phyloP scores from a whole-genome alignment of 2,113 vertebrate genomes.

The Galeopterus variegatus region DNA sequence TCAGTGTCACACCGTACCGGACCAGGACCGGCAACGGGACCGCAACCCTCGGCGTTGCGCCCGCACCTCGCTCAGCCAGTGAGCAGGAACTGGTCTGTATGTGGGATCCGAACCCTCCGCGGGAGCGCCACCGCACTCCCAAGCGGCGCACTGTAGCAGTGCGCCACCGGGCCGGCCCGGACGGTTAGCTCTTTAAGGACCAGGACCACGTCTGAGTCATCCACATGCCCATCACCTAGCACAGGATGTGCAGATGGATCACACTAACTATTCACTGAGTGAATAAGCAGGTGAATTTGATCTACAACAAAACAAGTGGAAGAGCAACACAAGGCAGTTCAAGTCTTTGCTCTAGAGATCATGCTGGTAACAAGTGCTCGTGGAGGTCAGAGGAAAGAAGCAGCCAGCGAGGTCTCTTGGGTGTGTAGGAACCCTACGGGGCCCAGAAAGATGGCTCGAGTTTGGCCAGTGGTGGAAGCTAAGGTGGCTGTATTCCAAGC shows the following conservation, averaged over 20 bases:
- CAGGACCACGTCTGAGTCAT: background rate
- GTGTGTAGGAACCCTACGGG: background rate
- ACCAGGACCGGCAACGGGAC: too few species aligned
- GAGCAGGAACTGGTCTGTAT: too few species aligned
- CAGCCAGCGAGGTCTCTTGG: background rate
- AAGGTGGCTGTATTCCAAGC: constrained; percentile 45
- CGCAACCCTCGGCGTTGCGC: too few species aligned
- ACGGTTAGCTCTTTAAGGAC: background rate
- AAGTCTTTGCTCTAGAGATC: background rate
- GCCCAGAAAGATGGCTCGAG: background rate
- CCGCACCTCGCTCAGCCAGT: too few species aligned
- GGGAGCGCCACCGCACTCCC: too few species aligned
- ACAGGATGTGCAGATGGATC: background rate
- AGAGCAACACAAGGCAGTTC: background rate
- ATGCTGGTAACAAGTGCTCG: background rate
- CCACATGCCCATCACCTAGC: background rate
- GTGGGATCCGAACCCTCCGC: too few species aligned
- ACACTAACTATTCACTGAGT: background rate
- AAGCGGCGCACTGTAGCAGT: too few species aligned
- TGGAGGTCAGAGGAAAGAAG: background rate
- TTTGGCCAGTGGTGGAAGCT: background rate
- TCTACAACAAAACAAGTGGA: background rate
- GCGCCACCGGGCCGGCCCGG: too few species aligned
- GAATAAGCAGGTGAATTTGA: background rate
- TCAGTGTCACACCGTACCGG: too few species aligned